These are phyloP conservation scores for Mirza zaza DNA, from an alignment of 2,113 vertebrate species.

Conservation along the genomic window DNA sequence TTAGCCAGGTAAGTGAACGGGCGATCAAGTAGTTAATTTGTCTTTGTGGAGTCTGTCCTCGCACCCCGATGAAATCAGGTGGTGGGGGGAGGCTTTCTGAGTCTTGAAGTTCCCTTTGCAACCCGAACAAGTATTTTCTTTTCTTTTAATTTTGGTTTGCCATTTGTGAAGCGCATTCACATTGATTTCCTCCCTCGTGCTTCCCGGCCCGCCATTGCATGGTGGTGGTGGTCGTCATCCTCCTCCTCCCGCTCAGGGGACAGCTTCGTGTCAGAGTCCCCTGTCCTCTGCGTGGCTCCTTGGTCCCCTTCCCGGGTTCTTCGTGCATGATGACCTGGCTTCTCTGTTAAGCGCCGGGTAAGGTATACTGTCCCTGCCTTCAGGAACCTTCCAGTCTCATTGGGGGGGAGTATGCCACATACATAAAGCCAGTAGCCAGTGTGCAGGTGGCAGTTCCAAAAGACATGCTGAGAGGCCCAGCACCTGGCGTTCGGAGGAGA, in stretches of 20 bases:
- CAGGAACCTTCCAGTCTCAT: neutral
- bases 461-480: neutral
- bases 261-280: neutral
- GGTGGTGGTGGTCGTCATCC: fast-evolving
- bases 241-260: neutral
- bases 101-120: neutral
- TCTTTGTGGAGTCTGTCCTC: neutral
- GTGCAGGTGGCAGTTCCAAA: fast-evolving
- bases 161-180: fast-evolving
- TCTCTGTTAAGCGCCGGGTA: neutral
- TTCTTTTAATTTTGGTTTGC: neutral
- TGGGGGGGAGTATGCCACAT: neutral
- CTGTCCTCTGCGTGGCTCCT: fast-evolving
- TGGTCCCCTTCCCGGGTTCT: fast-evolving
- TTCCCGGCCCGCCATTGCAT: fast-evolving
- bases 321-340: neutral
- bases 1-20: constrained; percentile 28
- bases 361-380: neutral
- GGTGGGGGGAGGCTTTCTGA: neutral
- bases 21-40: neutral
- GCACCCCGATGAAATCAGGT: neutral
- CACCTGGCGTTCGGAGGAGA: neutral
- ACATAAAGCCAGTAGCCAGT: fast-evolving
- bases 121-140: neutral
- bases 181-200: neutral